Evolutionary conservation across 1,140 invertebrate species (phyloP), one percentile per base, ranked within the genome.

Genomic region (Alviniconcha marisindica): DNA sequence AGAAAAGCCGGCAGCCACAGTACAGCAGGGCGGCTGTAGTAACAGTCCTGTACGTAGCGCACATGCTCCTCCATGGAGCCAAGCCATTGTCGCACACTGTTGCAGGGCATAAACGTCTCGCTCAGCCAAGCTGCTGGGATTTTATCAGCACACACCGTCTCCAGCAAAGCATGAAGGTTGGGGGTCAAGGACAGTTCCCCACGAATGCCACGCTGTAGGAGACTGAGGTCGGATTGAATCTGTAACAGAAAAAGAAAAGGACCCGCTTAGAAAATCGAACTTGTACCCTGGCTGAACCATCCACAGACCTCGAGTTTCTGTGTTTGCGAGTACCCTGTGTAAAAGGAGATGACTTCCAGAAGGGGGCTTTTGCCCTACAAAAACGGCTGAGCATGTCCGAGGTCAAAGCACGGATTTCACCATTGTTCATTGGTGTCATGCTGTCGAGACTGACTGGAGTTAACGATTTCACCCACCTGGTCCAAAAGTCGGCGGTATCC

Each of bases 1-100:
- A 89, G 83, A 80, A 93, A 93, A n/a, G 85, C 89, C 21, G 87
- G 85, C 2, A 93, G 77, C 71, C 89, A 87, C 33, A 88, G 90
- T 15, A 83, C 77, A 10, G 84, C 80, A 2, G 84, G 79, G 60
- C 74, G 77, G 10, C 83, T 79, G 4, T 79, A 56, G 2, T 88
- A 77, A 51, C 90, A 90, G 0, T 85, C 74, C 24, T 81, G 84
- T 0, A 92, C 79, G 54, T 74, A 85, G 40, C 83, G 78, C 21
- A 90, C 78, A 33, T 77, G 85, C 0, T 79, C 66, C 3, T 86
- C 77, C 38, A 92, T 31, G 18, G 86, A 85, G 40, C 73, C 71
- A 48, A 91, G 63, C 91, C 91, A 92, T 4, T 86, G 74, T n/a
- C 69, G 83, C 14, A 91, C 42, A 82, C 81, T 86, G 10, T 14